Evolutionary conservation across 2,113 vertebrate species (phyloP), one percentile per base, ranked within the genome.

Genomic region (Emydura subglobosa): DNA sequence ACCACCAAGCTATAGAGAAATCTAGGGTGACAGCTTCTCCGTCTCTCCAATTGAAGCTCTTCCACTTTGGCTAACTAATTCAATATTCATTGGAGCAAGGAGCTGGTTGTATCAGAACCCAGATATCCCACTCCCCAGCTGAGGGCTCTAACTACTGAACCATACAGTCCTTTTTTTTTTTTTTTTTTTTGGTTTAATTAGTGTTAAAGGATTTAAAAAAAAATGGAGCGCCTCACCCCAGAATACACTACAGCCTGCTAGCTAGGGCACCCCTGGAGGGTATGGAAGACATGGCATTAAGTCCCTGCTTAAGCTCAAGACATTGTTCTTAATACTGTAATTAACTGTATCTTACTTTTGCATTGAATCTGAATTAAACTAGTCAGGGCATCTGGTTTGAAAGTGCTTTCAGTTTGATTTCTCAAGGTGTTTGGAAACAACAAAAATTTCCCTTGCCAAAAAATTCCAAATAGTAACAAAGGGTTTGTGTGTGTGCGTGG

Each of bases 401-500:
- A 22, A 2, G 24, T n/a, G 89, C 83, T 87, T 29, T 7, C 16
- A 2, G 76, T 51, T 24, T 42, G 14, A 25, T 74, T 92, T 86
- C 14, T 34, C 76, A 79, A 17, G 49, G n/a, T 44, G 42, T n/a
- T 21, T 54, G 47, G 61, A 29, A 22, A 61, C 22, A 7, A 47
- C 49, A 86, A 21, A 74, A 80, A 80, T 88, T 85, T 55, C 39
- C 81, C 27, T 50, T 42, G 42, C 81, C 84, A 82, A 78, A 81
- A 31, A 16, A 53, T 50, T 24, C 19, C 0, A 5, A 34, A 57
- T 68, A 86, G 53, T 27, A 92, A 50, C 13, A 22, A 91, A 17
- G 53, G 79, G 11, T 53, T 91, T 87, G 24, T 10, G 24, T 24
- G 57, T 54, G 54, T 95, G 91, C 93, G 95, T 91, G 84, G 84